Evolutionary conservation across 2,888 invertebrate species (phyloP).

Genomic region (Tiphia femorata): DNA sequence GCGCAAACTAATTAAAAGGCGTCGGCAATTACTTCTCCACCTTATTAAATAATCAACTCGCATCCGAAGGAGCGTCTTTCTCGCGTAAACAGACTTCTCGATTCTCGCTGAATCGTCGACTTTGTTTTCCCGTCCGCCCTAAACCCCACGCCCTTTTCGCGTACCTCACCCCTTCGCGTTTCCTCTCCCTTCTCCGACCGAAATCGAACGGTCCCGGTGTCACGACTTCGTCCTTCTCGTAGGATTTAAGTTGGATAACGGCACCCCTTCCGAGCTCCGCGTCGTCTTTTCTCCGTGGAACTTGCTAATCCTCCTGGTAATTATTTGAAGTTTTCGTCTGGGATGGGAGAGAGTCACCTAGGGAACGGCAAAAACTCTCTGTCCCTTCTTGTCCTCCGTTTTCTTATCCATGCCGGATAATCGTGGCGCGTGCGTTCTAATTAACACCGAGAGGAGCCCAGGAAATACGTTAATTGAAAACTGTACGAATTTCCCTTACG

Average conservation of each 20-base stretch:
- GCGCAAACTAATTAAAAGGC: constrained; percentile 52
- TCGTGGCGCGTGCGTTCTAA: too few species aligned
- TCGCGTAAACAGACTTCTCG: constrained; percentile 26
- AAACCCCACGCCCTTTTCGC: neutral
- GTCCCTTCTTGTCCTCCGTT: neutral
- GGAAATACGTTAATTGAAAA: too few species aligned
- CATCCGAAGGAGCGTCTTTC: constrained; percentile 41
- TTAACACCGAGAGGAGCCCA: too few species aligned
- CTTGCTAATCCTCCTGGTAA: constrained; percentile 55
- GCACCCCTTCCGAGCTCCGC: constrained; percentile 25
- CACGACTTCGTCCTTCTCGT: constrained; percentile 10
- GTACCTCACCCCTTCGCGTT: neutral
- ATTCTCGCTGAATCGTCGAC: neutral
- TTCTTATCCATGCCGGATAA: too few species aligned
- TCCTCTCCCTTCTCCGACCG: constrained; percentile 7
- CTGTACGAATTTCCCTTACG: too few species aligned
- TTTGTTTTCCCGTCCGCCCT: neutral
- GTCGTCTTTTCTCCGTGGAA: constrained; percentile 36
- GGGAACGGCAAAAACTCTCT: neutral
- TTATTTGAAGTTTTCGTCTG: constrained; percentile 58
- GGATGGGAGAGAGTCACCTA: constrained; percentile 17
- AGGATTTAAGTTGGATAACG: constrained; percentile 26
- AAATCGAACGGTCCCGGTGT: constrained; percentile 11
- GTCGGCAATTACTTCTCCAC: constrained; percentile 61
- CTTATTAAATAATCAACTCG: constrained; percentile 65